A percentile compares a stretch with the other conserved stretches of the same genome.
phyloP scores from a whole-genome alignment of 92 coral and sea anemone genomes.

The Montipora capitata region DNA sequence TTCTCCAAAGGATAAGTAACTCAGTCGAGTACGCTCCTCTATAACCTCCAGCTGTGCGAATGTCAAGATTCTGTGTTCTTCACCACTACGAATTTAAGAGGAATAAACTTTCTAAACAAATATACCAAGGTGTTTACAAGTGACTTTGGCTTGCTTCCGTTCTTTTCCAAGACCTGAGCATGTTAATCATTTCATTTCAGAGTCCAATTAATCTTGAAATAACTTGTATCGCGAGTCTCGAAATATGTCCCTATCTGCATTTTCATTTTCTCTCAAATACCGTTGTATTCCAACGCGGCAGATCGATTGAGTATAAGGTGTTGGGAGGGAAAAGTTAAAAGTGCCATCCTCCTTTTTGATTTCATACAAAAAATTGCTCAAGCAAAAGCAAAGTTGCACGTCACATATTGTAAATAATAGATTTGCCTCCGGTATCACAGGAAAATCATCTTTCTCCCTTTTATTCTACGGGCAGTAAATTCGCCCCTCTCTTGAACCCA shows the following conservation, averaged over 20 bases:
- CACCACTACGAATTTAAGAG: constrained; percentile 16
- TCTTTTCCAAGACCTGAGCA: constrained; percentile 34
- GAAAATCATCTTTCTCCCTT: no score
- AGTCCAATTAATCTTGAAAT: constrained; percentile 9
- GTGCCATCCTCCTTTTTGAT: constrained; percentile 19
- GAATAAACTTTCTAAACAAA: constrained; percentile 47
- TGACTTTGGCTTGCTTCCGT: constrained; percentile 35
- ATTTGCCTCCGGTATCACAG: no score
- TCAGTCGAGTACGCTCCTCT: not conserved
- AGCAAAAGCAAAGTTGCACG: not conserved
- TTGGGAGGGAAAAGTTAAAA: constrained; percentile 9
- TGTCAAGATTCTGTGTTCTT: constrained; percentile 43
- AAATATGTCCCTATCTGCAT: constrained; percentile 14
- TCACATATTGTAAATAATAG: not conserved
- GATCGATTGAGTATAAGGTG: constrained; percentile 19
- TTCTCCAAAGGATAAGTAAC: constrained; percentile 2
- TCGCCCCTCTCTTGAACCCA: no score
- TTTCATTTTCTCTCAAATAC: constrained; percentile 28
- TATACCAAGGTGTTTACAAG: constrained; percentile 17
- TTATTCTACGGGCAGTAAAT: no score
- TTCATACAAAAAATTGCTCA: not conserved
- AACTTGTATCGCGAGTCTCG: constrained; percentile 21
- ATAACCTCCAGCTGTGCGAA: constrained; percentile 30
- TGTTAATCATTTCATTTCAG: constrained; percentile 24
- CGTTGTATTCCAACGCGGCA: constrained; percentile 37